A percentile compares a stretch with the other conserved stretches of the same genome.
Conservation (phyloP, 2,888 invertebrate genomes). For the Serripes groenlandicus region DNA sequence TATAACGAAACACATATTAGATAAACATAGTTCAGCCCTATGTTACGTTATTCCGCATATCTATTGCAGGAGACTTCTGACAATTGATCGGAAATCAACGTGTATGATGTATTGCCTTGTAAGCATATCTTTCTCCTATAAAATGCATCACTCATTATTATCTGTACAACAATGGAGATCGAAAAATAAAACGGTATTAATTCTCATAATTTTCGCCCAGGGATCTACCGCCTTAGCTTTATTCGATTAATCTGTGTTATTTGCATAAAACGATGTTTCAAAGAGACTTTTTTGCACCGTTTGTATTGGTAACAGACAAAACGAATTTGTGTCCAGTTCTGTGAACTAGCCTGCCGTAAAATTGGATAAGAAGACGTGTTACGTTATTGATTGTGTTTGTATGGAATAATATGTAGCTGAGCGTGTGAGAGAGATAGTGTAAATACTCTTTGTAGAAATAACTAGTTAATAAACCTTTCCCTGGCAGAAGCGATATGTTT, state of each 20-base stretch:
- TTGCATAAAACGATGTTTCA: conserved; percentile 16
- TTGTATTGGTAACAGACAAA: conserved; percentile 7
- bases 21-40: neutral
- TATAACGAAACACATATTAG: neutral
- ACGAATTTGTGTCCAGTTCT: neutral
- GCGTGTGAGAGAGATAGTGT: neutral
- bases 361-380: no score
- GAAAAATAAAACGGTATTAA: neutral
- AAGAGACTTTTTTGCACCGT: conserved; percentile 11
- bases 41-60: neutral
- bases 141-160: conserved; percentile 9
- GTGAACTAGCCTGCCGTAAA: neutral
- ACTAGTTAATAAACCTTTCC: no score
- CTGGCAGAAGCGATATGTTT: no score
- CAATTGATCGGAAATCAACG: neutral
- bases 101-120: neutral
- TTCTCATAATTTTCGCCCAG: neutral
- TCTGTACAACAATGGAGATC: conserved; percentile 6
- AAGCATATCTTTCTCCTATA: neutral
- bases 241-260: conserved; percentile 17
- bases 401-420: neutral
- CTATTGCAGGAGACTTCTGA: neutral
- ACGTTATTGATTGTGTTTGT: no score
- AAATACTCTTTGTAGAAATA: neutral
- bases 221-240: neutral